Percentiles rank a stretch among this genome's conserved stretches.
These are phyloP conservation scores for Falco columbarius DNA, from an alignment of 2,797 vertebrate genomes.

Conservation along the genomic window DNA sequence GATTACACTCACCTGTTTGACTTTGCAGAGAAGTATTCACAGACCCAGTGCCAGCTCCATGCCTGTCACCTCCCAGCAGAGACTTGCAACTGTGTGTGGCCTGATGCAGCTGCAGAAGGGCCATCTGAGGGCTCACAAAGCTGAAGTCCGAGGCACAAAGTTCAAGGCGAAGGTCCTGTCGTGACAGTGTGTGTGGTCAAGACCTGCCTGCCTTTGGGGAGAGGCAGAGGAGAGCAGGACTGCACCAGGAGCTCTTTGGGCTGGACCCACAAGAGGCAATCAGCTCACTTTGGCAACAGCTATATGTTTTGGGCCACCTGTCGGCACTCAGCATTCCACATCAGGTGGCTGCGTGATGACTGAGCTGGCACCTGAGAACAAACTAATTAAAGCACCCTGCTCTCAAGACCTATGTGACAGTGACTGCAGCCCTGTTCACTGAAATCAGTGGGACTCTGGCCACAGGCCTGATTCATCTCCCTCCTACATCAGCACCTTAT, in stretches of 20 bases:
- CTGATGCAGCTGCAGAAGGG: slow-evolving; percentile 9
- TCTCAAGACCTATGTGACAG: neutral
- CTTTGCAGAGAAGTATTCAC: neutral
- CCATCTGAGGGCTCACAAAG: neutral
- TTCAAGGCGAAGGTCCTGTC: slow-evolving; percentile 8
- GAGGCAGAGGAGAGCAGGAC: neutral
- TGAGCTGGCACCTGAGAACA: neutral
- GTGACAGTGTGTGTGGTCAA: neutral
- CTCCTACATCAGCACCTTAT: neutral
- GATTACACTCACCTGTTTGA: neutral
- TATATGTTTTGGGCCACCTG: neutral
- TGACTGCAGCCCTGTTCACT: accelerated
- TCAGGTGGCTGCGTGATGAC: neutral
- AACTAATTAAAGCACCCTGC: neutral
- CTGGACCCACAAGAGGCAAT: neutral
- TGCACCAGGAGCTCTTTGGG: neutral
- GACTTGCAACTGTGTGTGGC: neutral
- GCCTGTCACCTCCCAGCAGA: neutral
- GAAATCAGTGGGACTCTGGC: neutral
- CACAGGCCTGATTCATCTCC: neutral
- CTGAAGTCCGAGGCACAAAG: neutral
- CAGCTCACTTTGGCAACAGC: neutral
- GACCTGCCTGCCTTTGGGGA: neutral
- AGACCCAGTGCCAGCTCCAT: neutral
- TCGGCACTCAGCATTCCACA: neutral